These are phyloP conservation scores for Poecilus cupreus DNA, from an alignment of 2,888 invertebrate species.

Conservation along the genomic window DNA sequence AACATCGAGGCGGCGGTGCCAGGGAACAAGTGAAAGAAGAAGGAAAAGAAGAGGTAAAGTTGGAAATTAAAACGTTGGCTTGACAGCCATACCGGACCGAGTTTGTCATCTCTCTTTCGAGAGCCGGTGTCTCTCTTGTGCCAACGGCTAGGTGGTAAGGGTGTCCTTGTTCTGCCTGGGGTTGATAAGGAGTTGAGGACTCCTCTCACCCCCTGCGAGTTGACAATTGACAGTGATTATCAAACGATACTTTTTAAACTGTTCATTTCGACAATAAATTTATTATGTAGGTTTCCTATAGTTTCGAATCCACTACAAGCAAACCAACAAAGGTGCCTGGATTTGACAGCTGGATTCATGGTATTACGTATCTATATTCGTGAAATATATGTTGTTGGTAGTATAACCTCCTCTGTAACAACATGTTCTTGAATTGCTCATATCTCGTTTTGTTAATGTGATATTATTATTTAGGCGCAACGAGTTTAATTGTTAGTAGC, in stretches of 20 bases:
- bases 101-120: not conserved
- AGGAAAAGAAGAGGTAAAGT: conserved; percentile 40
- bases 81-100: conserved; percentile 40
- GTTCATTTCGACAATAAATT: not conserved
- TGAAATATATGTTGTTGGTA: too few species aligned
- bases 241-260: not conserved
- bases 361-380: too few species aligned
- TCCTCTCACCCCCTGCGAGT: not conserved
- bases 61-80: conserved; percentile 56
- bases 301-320: too few species aligned
- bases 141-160: not conserved
- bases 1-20: conserved; percentile 29
- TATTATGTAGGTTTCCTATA: too few species aligned
- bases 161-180: not conserved
- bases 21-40: conserved; percentile 32
- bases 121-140: not conserved
- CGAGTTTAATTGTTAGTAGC: too few species aligned
- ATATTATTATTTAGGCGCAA: too few species aligned
- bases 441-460: too few species aligned
- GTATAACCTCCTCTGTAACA: too few species aligned
- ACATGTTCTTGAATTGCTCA: too few species aligned
- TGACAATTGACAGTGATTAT: conserved; percentile 19
- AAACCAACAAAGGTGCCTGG: too few species aligned
- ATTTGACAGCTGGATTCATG: too few species aligned
- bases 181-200: not conserved